phyloP scores from a whole-genome alignment of 2,113 vertebrate genomes.

The Puma concolor region DNA sequence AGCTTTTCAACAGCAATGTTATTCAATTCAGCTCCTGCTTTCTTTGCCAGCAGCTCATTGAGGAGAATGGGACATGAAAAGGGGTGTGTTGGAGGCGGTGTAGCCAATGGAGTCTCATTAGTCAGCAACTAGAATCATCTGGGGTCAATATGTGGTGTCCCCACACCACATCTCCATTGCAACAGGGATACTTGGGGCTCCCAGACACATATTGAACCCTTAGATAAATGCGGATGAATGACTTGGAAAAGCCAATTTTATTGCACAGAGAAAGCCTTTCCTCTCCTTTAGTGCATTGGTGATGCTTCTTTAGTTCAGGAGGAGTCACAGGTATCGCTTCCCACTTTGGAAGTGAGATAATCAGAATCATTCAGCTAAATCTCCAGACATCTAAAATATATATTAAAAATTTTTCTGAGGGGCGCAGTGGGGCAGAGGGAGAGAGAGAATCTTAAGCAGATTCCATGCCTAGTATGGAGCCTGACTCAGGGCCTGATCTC shows the following conservation, averaged over 20 bases:
- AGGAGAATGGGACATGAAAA: not conserved
- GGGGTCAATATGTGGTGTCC: not conserved
- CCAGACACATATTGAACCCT: not conserved
- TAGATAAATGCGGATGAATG: not conserved
- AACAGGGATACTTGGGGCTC: not conserved
- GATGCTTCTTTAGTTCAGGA: not conserved
- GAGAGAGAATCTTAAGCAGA: no score
- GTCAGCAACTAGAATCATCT: constrained; percentile 57
- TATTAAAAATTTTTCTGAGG: no score
- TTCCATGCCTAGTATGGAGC: no score
- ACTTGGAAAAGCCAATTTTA: not conserved
- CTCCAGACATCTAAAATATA: not conserved
- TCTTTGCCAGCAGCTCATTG: not conserved
- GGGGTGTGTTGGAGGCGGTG: not conserved
- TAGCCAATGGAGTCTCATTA: not conserved
- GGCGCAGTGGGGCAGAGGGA: no score
- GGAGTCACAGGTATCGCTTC: not conserved
- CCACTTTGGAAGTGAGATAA: not conserved
- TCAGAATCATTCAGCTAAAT: not conserved
- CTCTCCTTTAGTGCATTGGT: not conserved
- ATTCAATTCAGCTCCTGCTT: not conserved
- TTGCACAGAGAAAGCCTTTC: not conserved
- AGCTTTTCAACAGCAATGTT: constrained; percentile 60
- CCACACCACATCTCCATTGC: not conserved
- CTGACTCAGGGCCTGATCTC: no score